These are phyloP conservation scores for Conistra vaccinii DNA, from an alignment of 2,888 invertebrate species.

Conservation along the genomic window DNA sequence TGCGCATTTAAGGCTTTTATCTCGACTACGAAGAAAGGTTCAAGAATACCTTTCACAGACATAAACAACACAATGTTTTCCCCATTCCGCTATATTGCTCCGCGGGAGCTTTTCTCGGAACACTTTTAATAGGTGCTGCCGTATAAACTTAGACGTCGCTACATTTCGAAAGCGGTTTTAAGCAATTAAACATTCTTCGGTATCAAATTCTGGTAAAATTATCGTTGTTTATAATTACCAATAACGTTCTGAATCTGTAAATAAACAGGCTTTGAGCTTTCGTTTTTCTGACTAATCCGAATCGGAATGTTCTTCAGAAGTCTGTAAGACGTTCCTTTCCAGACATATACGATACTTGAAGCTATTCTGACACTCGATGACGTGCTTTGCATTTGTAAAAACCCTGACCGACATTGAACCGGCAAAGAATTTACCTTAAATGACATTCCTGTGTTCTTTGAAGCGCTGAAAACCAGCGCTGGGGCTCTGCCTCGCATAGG, in stretches of 20 bases:
- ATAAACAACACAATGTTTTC: conserved; percentile 54
- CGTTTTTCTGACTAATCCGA: conserved; percentile 23
- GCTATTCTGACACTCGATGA: conserved; percentile 40
- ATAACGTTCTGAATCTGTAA: conserved; percentile 38
- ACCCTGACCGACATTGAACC: conserved; percentile 19
- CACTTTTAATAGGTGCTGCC: conserved; percentile 28
- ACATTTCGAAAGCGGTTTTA: conserved; percentile 21
- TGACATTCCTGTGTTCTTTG: neutral
- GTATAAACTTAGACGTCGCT: conserved; percentile 14
- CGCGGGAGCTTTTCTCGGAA: conserved; percentile 34
- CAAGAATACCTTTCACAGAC: conserved; percentile 21
- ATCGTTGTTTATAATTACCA: conserved; percentile 37
- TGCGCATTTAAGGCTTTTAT: conserved; percentile 24
- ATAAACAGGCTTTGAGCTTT: conserved; percentile 33
- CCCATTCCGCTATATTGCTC: conserved; percentile 41
- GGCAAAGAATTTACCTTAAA: conserved; percentile 8
- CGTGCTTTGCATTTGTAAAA: conserved; percentile 27
- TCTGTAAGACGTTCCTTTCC: conserved; percentile 20
- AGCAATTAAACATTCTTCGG: conserved; percentile 14
- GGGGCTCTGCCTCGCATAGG: too few relatives aligned
- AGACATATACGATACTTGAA: conserved; percentile 31
- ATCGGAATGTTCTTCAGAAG: conserved; percentile 23
- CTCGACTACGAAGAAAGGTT: conserved; percentile 10
- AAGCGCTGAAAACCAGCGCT: too few relatives aligned
- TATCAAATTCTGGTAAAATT: conserved; percentile 37